These are phyloP conservation scores for Camelus dromedarius DNA, from an alignment of 2,113 vertebrate genomes.

Conservation along the genomic window DNA sequence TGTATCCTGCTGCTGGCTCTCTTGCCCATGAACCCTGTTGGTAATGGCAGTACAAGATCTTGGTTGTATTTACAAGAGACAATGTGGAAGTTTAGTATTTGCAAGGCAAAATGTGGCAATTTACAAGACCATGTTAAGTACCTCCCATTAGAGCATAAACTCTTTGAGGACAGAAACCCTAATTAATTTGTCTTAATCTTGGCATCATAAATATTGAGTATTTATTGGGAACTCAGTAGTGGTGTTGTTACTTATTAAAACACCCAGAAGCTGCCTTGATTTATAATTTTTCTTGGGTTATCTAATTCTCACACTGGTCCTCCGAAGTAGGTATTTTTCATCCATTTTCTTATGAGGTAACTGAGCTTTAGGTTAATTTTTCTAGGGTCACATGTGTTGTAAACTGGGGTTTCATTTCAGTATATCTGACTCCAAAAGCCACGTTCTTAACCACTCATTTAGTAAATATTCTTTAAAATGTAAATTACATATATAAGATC, in stretches of 20 bases:
- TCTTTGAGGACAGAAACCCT: background rate
- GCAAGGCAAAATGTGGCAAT: background rate
- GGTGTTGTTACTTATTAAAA: background rate
- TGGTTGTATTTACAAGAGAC: background rate
- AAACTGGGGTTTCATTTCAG: background rate
- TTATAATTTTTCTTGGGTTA: background rate
- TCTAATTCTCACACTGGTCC: background rate
- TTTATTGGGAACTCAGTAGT: conserved; percentile 10
- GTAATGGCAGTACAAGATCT: background rate
- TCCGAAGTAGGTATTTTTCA: background rate
- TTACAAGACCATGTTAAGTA: background rate
- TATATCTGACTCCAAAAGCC: background rate
- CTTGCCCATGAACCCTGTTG: background rate
- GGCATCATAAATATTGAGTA: background rate
- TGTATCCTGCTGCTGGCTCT: background rate
- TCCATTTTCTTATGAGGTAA: background rate
- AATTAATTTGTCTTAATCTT: background rate
- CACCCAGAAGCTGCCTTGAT: background rate
- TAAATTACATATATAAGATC: background rate
- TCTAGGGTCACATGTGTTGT: background rate
- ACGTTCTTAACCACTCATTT: background rate
- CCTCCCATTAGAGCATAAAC: background rate
- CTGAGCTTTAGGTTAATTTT: background rate
- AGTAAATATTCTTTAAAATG: background rate
- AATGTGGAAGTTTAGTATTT: background rate